phyloP scores from a whole-genome alignment of 1,140 invertebrate species.

The Gerris buenoi region DNA sequence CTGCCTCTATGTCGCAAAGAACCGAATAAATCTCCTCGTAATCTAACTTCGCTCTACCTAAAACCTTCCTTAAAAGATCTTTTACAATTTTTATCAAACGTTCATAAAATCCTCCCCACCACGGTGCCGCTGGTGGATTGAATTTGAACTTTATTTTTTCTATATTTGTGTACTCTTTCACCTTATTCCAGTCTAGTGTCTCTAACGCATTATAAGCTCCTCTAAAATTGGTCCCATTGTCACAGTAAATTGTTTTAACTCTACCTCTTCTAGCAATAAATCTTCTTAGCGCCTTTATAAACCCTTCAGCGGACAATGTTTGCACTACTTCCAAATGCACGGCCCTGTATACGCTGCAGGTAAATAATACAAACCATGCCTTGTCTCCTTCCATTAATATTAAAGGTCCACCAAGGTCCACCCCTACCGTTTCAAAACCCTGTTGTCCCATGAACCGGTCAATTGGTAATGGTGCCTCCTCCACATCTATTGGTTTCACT shows the following conservation, averaged over 20 bases:
- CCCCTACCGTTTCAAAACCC: conserved; percentile 19
- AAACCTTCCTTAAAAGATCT: conserved; percentile 15
- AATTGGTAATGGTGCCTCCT: background rate
- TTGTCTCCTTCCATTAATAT: conserved; percentile 20
- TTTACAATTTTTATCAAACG: conserved; percentile 25
- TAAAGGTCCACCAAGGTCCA: conserved; percentile 21
- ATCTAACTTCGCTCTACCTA: conserved; percentile 18
- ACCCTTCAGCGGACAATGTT: conserved; percentile 21
- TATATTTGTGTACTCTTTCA: background rate
- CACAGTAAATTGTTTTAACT: conserved; percentile 27
- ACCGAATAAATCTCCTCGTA: conserved; percentile 21
- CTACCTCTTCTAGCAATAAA: conserved; percentile 26
- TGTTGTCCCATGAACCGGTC: background rate
- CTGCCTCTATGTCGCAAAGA: conserved; percentile 18
- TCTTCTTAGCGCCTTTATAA: conserved; percentile 23
- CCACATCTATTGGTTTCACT: background rate
- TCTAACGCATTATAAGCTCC: conserved; percentile 19
- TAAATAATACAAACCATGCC: conserved; percentile 26
- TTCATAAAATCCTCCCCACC: conserved; percentile 27
- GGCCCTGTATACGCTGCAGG: conserved; percentile 25
- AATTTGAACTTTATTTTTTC: conserved; percentile 24
- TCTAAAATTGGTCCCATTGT: conserved; percentile 30
- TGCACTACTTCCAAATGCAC: conserved; percentile 27
- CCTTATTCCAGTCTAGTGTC: conserved; percentile 12
- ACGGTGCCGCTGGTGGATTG: conserved; percentile 25